A percentile compares a stretch with the other conserved stretches of the same genome.
phyloP scores from a whole-genome alignment of 2,888 invertebrate genomes.

The Tachina lurida region DNA sequence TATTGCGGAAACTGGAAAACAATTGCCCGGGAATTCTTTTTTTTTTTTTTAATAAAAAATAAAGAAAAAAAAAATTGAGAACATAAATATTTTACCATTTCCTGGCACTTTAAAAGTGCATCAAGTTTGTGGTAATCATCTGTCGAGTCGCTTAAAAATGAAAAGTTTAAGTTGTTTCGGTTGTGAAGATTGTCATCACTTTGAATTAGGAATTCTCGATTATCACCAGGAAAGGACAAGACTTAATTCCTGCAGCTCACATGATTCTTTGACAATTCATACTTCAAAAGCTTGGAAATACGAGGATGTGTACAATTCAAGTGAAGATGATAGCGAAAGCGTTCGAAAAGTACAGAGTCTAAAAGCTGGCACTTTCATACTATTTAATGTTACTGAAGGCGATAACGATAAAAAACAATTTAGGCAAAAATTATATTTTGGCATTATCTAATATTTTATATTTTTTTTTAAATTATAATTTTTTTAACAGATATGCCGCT shows the following conservation, averaged over 20 bases:
- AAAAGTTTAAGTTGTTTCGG: conserved; percentile 42
- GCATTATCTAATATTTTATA: conserved; percentile 1
- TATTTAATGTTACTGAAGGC: not conserved
- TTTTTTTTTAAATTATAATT: conserved; percentile 16
- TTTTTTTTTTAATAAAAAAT: conserved; percentile 43
- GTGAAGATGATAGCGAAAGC: conserved; percentile 41
- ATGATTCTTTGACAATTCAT: conserved; percentile 20
- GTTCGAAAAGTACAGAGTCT: conserved; percentile 27
- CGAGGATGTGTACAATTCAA: conserved; percentile 32
- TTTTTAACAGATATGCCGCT: conserved; percentile 34
- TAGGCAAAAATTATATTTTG: conserved; percentile 25
- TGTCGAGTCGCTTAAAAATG: conserved; percentile 29
- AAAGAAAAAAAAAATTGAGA: conserved; percentile 13
- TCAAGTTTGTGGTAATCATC: conserved; percentile 35
- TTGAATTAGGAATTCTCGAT: not conserved
- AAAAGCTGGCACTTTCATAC: conserved; percentile 22
- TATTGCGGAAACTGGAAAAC: conserved; percentile 37
- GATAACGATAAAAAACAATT: not conserved
- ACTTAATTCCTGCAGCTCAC: not conserved
- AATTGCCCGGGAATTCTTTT: conserved; percentile 34
- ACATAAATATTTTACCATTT: conserved; percentile 17
- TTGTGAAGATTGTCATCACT: no score
- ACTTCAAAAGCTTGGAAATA: conserved; percentile 39
- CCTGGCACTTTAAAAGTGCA: not conserved
- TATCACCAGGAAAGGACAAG: not conserved